Conservation (phyloP, 2,113 vertebrate genomes). For the Kryptolebias marmoratus region DNA sequence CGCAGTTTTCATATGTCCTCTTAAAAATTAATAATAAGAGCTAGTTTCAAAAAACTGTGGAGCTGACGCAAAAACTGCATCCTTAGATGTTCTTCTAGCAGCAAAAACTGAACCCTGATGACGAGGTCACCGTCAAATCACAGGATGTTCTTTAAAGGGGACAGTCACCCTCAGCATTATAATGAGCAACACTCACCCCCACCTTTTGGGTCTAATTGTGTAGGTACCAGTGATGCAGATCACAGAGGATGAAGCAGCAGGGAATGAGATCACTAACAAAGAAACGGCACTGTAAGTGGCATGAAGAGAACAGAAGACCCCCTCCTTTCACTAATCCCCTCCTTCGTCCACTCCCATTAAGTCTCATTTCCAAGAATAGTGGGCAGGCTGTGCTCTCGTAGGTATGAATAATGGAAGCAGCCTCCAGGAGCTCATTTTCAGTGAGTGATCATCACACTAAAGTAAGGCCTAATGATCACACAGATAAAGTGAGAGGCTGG, state of each 20-base stretch:
- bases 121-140: constrained; percentile 22
- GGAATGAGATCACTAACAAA: constrained; percentile 24
- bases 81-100: background rate
- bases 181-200: constrained; percentile 27
- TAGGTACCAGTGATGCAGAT: constrained; percentile 20
- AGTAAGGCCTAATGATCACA: constrained; percentile 73
- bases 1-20: background rate
- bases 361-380: constrained; percentile 75
- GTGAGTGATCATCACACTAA: constrained; percentile 67
- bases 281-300: constrained; percentile 30
- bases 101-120: constrained; percentile 14
- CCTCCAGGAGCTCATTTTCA: constrained; percentile 77
- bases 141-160: background rate
- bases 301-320: constrained; percentile 50
- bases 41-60: background rate
- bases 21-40: background rate
- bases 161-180: background rate
- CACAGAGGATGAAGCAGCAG: constrained; percentile 4
- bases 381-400: constrained; percentile 53
- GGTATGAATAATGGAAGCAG: constrained; percentile 79
- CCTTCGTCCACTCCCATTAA: constrained; percentile 56
- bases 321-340: background rate
- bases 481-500: constrained; percentile 66
- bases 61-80: background rate
- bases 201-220: constrained; percentile 17